Percentiles rank a stretch among this genome's conserved stretches.
phyloP scores from a whole-genome alignment of 1,140 invertebrate genomes.

The Goniozus legneri region DNA sequence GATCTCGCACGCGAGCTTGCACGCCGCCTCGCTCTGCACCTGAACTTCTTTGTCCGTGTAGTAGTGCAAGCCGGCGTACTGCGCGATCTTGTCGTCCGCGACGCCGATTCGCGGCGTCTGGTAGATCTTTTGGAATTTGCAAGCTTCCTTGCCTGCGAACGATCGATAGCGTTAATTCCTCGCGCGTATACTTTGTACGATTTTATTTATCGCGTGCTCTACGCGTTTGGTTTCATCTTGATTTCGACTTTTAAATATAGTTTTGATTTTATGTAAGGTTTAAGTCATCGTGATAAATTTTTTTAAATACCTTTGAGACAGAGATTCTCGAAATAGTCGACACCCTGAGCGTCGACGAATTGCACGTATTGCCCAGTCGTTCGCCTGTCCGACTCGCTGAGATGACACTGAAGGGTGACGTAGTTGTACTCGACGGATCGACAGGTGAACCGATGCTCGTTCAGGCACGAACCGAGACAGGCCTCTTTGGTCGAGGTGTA shows the following conservation, averaged over 20 bases:
- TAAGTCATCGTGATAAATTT: not conserved
- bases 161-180: too few relatives aligned
- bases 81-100: constrained; percentile 83
- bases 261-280: too few relatives aligned
- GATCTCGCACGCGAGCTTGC: constrained; percentile 83
- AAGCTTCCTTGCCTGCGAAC: constrained; percentile 67
- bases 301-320: constrained; percentile 70
- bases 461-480: constrained; percentile 86
- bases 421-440: constrained; percentile 93
- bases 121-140: constrained; percentile 74
- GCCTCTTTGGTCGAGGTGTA: constrained; percentile 92
- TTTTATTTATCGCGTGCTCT: too few relatives aligned
- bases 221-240: too few relatives aligned
- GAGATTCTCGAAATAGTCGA: constrained; percentile 95
- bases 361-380: constrained; percentile 80
- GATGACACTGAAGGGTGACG: constrained; percentile 83
- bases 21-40: constrained; percentile 78
- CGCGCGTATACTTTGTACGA: too few relatives aligned
- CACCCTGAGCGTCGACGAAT: constrained; percentile 83
- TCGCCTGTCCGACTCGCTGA: constrained; percentile 83
- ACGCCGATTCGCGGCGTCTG: constrained; percentile 80
- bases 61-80: constrained; percentile 87
- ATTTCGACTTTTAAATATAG: too few relatives aligned
- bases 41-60: constrained; percentile 89
- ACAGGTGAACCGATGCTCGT: constrained; percentile 88